Base-by-base conservation (phyloP, 2,888 invertebrate species). In the Phania funesta region DNA sequence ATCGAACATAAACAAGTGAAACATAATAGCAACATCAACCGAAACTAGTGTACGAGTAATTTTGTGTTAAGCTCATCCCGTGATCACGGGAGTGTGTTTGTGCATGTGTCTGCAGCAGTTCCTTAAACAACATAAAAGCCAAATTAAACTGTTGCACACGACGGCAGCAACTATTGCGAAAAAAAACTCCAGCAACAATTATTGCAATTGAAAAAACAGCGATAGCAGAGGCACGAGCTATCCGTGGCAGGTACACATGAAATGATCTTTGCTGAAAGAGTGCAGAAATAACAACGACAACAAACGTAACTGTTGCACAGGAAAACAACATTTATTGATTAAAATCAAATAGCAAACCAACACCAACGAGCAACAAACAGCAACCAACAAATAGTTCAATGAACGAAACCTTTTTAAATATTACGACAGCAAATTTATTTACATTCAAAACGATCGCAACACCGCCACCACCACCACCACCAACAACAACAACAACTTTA, bases 211-310 rank as follows among this genome's bases (percentile, higher is more conserved):
- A 78, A 44, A 24, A 9, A 65, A 65, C 18, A 77, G 80, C 82
- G 74, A 65, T 78, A 82, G 83, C 83, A 73, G 83, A 84, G 71
- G 41, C 80, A 83, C 86, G 86, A 85, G 85, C 85, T 85, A 86
- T 85, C 85, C 84, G 86, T 80, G 84, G 84, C 86, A 86, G 86
- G 86, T 84, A 86, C 86, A 84, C 38, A 50, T 44, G 73, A 84
- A 80, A 77, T 76, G 76, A 78, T 87, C 87, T 85, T 85, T 73
- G 60, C 75, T 74, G 44, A 67, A 70, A 50, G 54, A 68, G 50
- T 64, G 79, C 44, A 56, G 67, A 58, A 64, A 64, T 44, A 67
- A 58, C 56, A n/a, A 48, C 24, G 26, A 26, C 6, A 70, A 46
- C 38, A 54, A 32, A 29, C 56, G 46, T 9, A 67, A 70, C 76